Conservation (phyloP, 2,113 vertebrate genomes). For the Andinoacara biseriatus region DNA sequence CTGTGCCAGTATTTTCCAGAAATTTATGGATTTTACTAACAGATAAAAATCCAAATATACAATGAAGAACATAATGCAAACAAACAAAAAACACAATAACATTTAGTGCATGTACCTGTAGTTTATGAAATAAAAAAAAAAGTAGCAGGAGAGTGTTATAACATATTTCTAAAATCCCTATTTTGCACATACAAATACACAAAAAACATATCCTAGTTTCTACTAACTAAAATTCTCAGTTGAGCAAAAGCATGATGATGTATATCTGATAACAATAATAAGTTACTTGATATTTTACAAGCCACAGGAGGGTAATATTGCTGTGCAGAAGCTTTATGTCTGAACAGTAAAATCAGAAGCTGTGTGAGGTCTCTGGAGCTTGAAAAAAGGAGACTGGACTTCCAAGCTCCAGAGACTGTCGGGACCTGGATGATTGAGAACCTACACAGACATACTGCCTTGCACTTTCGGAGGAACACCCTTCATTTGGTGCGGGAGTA, state of each 20-base stretch:
- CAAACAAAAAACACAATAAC: neutral
- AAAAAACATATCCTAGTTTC: neutral
- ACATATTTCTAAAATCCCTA: neutral
- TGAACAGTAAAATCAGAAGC: neutral
- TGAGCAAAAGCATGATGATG: neutral
- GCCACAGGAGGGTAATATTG: neutral
- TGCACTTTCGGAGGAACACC: no score
- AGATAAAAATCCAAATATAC: neutral
- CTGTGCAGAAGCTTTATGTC: neutral
- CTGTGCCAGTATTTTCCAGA: neutral
- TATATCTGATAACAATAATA: neutral
- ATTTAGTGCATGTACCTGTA: neutral
- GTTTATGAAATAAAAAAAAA: neutral
- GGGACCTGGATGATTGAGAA: no score
- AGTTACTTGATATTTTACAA: conserved; percentile 1
- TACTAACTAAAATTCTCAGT: neutral
- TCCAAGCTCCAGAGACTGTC: no score
- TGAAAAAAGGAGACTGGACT: no score
- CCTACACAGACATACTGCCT: no score
- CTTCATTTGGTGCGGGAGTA: no score
- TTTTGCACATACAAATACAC: neutral
- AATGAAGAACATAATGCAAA: neutral
- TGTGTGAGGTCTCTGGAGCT: neutral
- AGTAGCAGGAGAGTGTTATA: neutral
- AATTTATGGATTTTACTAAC: neutral